Conservation (phyloP, 1,140 invertebrate genomes). For the Antheraea mylitta region DNA sequence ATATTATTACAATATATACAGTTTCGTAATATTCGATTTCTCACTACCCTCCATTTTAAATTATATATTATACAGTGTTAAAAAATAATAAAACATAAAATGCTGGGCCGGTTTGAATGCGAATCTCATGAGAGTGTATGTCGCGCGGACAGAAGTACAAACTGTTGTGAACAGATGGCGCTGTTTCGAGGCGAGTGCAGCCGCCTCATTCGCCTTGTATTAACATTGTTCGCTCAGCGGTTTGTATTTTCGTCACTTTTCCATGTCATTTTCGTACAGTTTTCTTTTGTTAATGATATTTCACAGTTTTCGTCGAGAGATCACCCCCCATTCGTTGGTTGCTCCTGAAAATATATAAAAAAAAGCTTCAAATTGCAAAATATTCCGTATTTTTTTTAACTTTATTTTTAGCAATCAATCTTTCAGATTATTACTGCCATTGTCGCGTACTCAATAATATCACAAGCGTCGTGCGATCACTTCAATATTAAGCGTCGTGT, state of each 20-base stretch:
- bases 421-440: no score
- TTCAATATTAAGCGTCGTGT: no score
- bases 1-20: conserved; percentile 58
- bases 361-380: no score
- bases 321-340: conserved; percentile 67
- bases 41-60: background rate
- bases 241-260: background rate
- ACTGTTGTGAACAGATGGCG: background rate
- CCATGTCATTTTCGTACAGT: background rate
- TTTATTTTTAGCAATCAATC: no score
- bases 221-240: background rate
- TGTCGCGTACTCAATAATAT: no score
- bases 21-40: conserved; percentile 9
- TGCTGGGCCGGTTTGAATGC: background rate
- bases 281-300: background rate
- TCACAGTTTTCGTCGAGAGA: conserved; percentile 14
- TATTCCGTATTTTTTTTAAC: no score
- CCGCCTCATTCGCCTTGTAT: no score
- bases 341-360: conserved; percentile 41
- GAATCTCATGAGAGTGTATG: background rate
- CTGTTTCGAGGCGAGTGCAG: no score
- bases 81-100: background rate
- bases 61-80: background rate
- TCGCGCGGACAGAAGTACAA: conserved; percentile 10
- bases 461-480: no score